Percentiles rank a stretch among this genome's conserved stretches.
phyloP scores from a whole-genome alignment of 2,113 vertebrate species.

The Spizaetus ornatus region DNA sequence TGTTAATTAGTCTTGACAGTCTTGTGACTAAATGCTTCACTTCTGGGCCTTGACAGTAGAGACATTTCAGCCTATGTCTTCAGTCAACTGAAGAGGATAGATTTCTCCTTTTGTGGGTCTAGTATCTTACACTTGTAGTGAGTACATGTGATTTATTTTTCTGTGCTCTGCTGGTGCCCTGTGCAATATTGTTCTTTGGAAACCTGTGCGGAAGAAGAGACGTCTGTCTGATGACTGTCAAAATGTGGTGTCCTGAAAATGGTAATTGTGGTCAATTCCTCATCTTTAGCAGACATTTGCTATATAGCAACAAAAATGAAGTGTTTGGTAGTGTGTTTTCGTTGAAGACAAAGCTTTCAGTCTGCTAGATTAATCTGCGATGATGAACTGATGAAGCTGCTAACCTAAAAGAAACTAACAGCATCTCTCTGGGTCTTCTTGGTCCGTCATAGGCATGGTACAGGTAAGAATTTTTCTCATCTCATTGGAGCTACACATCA shows the following conservation, averaged over 20 bases:
- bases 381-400: not conserved
- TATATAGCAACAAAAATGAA: not conserved
- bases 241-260: not conserved
- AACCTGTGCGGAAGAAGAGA: not conserved
- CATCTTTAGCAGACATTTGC: not conserved
- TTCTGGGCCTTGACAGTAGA: not conserved
- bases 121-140: not conserved
- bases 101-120: not conserved
- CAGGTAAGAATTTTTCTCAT: not conserved
- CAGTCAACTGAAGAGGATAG: rapidly evolving
- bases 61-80: not conserved
- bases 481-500: not conserved
- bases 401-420: not conserved
- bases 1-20: not conserved
- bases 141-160: not conserved
- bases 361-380: not conserved
- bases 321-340: not conserved
- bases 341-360: not conserved
- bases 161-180: not conserved
- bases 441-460: not conserved
- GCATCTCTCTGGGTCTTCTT: not conserved
- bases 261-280: not conserved
- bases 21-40: not conserved
- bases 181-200: not conserved
- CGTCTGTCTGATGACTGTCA: not conserved